Percentiles rank a stretch among this genome's conserved stretches.
These are phyloP conservation scores for Tenodera sinensis DNA, from an alignment of 2,888 invertebrate species.

Conservation along the genomic window DNA sequence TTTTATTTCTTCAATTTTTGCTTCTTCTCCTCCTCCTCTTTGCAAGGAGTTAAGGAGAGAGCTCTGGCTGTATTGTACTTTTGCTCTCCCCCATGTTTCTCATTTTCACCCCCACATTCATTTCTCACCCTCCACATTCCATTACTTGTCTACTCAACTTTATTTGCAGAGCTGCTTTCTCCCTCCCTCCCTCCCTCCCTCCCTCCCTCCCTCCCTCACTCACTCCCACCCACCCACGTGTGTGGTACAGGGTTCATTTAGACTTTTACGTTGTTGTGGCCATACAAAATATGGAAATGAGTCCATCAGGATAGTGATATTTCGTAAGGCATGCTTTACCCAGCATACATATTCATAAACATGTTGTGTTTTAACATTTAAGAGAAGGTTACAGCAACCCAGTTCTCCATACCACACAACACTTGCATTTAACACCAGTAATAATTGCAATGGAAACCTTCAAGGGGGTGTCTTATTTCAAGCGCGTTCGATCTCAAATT, in stretches of 20 bases:
- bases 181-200: no score
- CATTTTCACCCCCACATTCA: slow-evolving; percentile 10
- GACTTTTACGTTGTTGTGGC: neutral
- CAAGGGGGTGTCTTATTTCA: neutral
- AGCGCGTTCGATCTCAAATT: neutral
- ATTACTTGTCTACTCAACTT: neutral
- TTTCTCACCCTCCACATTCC: neutral
- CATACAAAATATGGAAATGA: neutral
- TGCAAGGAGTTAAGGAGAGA: neutral
- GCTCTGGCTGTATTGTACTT: slow-evolving; percentile 9
- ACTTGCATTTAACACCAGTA: neutral
- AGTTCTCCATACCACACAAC: neutral
- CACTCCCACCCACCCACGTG: neutral
- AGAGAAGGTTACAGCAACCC: neutral
- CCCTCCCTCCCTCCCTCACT: no score
- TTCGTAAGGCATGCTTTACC: neutral
- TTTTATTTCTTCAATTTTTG: neutral
- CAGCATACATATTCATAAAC: neutral
- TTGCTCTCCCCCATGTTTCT: neutral
- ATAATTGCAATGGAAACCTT: neutral
- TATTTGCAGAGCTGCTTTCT: neutral
- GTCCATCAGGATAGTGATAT: neutral
- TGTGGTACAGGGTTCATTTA: neutral
- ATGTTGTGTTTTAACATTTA: neutral
- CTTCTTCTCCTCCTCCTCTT: neutral